phyloP scores from a whole-genome alignment of 2,113 vertebrate genomes.

The Pseudorasbora parva region DNA sequence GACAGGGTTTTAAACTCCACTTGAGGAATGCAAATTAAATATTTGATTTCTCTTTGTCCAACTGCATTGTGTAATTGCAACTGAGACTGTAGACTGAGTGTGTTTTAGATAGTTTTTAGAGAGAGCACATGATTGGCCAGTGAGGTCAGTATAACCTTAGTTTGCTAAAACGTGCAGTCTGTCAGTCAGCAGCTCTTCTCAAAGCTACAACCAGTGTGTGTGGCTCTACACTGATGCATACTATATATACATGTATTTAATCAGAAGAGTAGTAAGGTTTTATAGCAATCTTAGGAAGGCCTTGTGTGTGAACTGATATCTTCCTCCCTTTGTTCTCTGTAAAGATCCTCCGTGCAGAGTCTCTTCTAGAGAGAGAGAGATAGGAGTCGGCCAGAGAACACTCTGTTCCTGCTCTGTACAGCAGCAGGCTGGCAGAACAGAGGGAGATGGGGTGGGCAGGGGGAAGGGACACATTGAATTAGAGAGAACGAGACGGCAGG shows the following conservation, averaged over 20 bases:
- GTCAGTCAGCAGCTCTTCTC: not conserved
- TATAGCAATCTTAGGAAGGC: not conserved
- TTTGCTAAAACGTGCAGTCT: not conserved
- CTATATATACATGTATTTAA: not conserved
- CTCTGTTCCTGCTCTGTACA: slow-evolving; percentile 41
- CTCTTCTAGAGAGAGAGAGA: not conserved
- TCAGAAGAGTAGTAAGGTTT: slow-evolving; percentile 43
- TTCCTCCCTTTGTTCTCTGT: not conserved
- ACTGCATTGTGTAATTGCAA: not conserved
- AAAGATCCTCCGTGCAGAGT: not conserved
- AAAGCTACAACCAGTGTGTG: not conserved
- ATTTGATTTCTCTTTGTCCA: slow-evolving; percentile 14
- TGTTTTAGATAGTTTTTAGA: not conserved
- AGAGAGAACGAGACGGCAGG: not conserved
- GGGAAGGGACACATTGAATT: not conserved
- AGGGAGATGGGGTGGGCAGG: not conserved
- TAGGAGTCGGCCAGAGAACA: slow-evolving; percentile 49
- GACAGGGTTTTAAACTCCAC: not conserved
- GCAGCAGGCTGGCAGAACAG: slow-evolving; percentile 32
- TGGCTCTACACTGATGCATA: no score
- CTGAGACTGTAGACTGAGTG: not conserved
- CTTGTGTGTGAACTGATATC: not conserved
- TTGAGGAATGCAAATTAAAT: slow-evolving; percentile 8
- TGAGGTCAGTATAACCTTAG: slow-evolving; percentile 24
- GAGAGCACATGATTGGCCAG: not conserved